Percentiles rank a stretch among this genome's conserved stretches.
Conservation (phyloP, 2,888 invertebrate genomes). For the Netelia fuscicornis region DNA sequence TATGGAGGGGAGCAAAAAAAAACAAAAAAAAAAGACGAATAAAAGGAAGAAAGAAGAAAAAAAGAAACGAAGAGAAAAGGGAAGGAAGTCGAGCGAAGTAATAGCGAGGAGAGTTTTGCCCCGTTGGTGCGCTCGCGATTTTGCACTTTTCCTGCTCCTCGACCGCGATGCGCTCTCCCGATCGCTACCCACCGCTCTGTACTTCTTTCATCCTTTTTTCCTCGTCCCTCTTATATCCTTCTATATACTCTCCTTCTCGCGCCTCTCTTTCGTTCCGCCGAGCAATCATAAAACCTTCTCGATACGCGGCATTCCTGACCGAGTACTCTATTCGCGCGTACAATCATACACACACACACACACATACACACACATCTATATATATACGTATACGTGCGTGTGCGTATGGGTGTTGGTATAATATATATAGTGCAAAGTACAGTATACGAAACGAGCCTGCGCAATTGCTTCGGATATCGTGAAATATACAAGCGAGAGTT, state of each 20-base stretch:
- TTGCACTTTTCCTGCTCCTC: conserved; percentile 61
- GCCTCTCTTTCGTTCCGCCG: conserved; percentile 54
- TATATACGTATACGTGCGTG: background rate
- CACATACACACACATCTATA: background rate
- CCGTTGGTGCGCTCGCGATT: conserved; percentile 53
- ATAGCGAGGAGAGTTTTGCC: conserved; percentile 16
- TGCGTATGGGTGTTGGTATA: background rate
- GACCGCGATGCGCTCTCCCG: conserved; percentile 16
- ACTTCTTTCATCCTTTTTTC: conserved; percentile 16
- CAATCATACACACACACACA: background rate
- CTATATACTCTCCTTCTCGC: conserved; percentile 42
- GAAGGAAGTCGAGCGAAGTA: conserved; percentile 57
- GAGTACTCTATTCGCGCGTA: conserved; percentile 68
- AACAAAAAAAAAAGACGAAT: conserved; percentile 5
- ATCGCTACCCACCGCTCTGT: conserved; percentile 4
- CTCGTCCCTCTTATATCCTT: background rate
- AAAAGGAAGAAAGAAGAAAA: conserved; percentile 48
- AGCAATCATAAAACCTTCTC: conserved; percentile 73
- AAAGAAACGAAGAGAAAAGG: conserved; percentile 26
- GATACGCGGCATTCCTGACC: conserved; percentile 70
- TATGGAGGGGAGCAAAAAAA: conserved; percentile 31
- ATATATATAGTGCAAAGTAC: conserved; percentile 13
- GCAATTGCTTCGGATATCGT: conserved; percentile 42
- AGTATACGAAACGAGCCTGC: conserved; percentile 35
- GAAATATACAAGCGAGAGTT: conserved; percentile 45